Base-by-base conservation (phyloP, 2,113 vertebrate species). In the Corynorhinus townsendii region DNA sequence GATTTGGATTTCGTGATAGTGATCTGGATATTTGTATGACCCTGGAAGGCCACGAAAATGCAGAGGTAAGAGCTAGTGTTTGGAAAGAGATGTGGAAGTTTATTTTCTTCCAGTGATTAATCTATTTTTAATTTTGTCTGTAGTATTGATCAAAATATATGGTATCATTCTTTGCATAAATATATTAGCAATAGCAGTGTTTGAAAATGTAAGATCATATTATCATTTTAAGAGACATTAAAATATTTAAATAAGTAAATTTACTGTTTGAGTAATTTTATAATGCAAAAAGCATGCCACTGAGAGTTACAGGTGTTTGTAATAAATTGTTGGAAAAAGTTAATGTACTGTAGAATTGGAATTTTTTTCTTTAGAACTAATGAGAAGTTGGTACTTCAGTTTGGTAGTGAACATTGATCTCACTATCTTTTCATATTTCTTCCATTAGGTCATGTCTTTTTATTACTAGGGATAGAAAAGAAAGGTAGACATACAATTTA, bases 1-100 rank as follows among this genome's bases (percentile, higher is more conserved):
- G 99, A 49, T 99, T 99, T 97, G 99, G 99, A 47, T 99, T 99
- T 98, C 99, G 99, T 10, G 99, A 99, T 98, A 99, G 99, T 54
- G 99, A 99, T 98, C 98, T 99, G 9, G 99, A 99, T 98, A 99
- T 99, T 98, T 99, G 99, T 98, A 99, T 99, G 99, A 99, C 99
- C 0, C 97, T 99, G 95, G 99, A 99, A 97, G 99, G 99, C 85
- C 99, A 99, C 26, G 99, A 99, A 97, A 99, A 99, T 33, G 99
- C 99, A 83, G 99, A 99, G 99, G 99, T 99, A 98, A 87, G 98
- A 82, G 19, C 26, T 91, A 71, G 22, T 82, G 30, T 96, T 96
- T 97, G 75, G 43, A 89, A 87, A 90, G 24, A 11, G 19, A 43
- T 93, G 8, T 91, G 30, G 11, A 95, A 86, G 4, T 95, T 81